Evolutionary conservation across 2,888 invertebrate genomes (phyloP).

Genomic region (Oxytorus armatus): DNA sequence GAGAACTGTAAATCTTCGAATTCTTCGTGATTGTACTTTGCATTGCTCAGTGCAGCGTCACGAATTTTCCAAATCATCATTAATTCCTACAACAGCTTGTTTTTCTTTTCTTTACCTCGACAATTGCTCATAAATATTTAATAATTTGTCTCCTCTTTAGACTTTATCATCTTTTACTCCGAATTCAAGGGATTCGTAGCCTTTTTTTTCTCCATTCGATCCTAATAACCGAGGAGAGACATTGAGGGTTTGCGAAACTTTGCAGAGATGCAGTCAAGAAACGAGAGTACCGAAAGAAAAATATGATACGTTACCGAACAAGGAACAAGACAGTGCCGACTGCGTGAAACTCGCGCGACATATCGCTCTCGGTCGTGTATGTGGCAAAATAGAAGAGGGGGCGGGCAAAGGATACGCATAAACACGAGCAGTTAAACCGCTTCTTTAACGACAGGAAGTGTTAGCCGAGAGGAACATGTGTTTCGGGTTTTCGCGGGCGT

Average conservation of each 20-base stretch:
- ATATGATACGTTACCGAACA: conserved; percentile 15
- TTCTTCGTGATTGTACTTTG: no score
- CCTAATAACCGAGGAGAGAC: neutral
- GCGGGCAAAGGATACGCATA: conserved; percentile 69
- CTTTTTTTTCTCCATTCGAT: conserved; percentile 14
- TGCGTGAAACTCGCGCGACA: conserved; percentile 38
- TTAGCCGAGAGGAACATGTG: conserved; percentile 79
- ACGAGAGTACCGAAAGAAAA: neutral
- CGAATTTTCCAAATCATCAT: no score
- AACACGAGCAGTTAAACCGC: conserved; percentile 78
- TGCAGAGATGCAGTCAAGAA: conserved; percentile 26
- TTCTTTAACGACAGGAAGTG: conserved; percentile 83
- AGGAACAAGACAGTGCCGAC: conserved; percentile 29
- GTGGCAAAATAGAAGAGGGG: conserved; percentile 50
- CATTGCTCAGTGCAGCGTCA: no score
- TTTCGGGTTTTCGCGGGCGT: conserved; percentile 79
- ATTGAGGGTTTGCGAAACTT: neutral
- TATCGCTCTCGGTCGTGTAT: conserved; percentile 15
- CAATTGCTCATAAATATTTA: conserved; percentile 39
- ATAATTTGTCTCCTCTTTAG: conserved; percentile 47
- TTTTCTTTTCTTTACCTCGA: conserved; percentile 6
- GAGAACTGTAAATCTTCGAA: no score
- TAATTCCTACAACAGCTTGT: conserved; percentile 1
- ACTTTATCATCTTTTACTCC: conserved; percentile 27
- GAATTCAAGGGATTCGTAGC: conserved; percentile 30